Percentiles rank a stretch among this genome's conserved stretches.
phyloP scores from a whole-genome alignment of 2,113 vertebrate species.

The Tachycineta bicolor region DNA sequence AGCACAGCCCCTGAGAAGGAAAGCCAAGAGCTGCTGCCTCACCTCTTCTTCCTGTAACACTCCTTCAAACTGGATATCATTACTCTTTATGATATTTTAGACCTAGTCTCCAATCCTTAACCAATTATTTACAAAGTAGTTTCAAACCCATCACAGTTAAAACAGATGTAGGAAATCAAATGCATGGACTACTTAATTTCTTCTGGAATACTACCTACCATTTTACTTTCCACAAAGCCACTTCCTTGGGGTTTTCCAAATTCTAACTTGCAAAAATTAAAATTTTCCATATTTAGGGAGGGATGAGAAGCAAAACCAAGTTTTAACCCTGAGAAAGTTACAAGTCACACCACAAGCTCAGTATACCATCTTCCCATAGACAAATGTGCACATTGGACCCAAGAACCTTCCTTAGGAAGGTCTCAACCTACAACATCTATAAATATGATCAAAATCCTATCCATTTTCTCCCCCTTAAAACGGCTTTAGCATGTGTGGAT shows the following conservation, averaged over 20 bases:
- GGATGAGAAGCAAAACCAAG: not conserved
- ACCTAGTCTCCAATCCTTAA: not conserved
- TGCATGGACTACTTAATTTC: not conserved
- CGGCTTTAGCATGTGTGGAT: not conserved
- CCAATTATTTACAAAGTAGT: not conserved
- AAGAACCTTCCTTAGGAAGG: not conserved
- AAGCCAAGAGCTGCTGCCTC: not conserved
- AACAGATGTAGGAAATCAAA: not conserved
- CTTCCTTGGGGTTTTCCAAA: not conserved
- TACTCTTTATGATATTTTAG: not conserved
- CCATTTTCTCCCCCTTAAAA: not conserved
- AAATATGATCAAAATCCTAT: not conserved
- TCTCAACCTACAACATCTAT: not conserved
- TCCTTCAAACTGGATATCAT: not conserved
- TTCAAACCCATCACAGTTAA: not conserved
- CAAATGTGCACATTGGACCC: rapidly evolving
- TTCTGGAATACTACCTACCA: not conserved
- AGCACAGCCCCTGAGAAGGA: not conserved
- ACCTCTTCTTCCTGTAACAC: not conserved
- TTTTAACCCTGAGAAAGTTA: not conserved
- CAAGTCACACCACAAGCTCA: not conserved
- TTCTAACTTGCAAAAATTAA: not conserved
- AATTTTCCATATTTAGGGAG: not conserved
- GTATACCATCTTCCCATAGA: not conserved
- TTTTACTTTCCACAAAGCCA: not conserved